Evolutionary conservation across 2,797 vertebrate species (phyloP).

Genomic region (Coreius guichenoti): DNA sequence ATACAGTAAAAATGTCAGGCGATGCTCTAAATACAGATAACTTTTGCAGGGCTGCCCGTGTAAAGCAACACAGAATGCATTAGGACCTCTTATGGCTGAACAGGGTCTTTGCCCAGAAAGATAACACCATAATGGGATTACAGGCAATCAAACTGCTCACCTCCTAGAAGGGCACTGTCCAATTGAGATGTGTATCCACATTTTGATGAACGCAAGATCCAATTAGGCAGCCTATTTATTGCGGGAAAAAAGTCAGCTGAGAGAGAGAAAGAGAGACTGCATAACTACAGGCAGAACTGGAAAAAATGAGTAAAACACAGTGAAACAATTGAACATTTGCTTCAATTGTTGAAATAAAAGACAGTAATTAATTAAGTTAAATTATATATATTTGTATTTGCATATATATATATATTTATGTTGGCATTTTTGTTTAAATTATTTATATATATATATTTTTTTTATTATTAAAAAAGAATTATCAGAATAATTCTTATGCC

Average conservation of each 20-base stretch:
- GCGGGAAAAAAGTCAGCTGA: slow-evolving; percentile 58
- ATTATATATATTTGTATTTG: neutral
- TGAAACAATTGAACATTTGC: neutral
- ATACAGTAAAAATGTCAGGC: neutral
- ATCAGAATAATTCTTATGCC: neutral
- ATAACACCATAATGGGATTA: slow-evolving; percentile 75
- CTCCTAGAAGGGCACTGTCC: slow-evolving; percentile 70
- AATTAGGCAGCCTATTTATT: slow-evolving; percentile 66
- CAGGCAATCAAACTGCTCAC: slow-evolving; percentile 69
- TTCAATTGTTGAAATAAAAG: neutral
- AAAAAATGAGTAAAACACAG: neutral
- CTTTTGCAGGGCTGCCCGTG: slow-evolving; percentile 3
- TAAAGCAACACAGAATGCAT: slow-evolving; percentile 59
- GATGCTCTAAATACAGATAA: neutral
- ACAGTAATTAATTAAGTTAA: neutral
- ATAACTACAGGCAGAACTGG: slow-evolving; percentile 40
- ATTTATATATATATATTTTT: neutral
- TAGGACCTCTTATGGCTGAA: slow-evolving; percentile 57
- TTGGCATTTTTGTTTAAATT: neutral
- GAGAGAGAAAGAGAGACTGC: slow-evolving; percentile 56
- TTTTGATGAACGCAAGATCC: slow-evolving; percentile 66
- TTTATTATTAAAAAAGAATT: neutral
- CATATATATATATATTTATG: too few species aligned
- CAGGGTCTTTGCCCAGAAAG: slow-evolving; percentile 66
- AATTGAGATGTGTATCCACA: slow-evolving; percentile 75